Evolutionary conservation across 2,888 invertebrate genomes (phyloP).

Genomic region (Dioctria linearis): DNA sequence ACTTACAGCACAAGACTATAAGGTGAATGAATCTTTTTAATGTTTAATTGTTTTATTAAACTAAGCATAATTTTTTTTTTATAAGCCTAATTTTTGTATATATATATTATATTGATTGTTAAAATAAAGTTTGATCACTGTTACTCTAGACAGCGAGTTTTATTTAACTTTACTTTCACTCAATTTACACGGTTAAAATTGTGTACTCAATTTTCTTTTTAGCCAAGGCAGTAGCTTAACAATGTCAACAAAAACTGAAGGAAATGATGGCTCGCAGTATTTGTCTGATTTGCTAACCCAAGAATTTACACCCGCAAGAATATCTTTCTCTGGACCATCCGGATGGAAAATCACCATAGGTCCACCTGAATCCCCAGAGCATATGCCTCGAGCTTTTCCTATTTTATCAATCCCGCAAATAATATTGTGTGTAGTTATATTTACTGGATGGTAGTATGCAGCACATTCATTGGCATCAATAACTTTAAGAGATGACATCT

Average conservation of each 20-base stretch:
- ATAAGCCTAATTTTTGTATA: too few species aligned
- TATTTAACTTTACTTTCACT: too few species aligned
- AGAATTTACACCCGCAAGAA: not conserved
- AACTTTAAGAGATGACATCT: not conserved
- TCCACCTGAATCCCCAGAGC: slow-evolving; percentile 1
- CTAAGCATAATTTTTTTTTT: too few species aligned
- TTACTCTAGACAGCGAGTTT: too few species aligned
- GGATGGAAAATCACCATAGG: not conserved
- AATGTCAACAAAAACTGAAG: slow-evolving; percentile 4
- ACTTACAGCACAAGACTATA: too few species aligned
- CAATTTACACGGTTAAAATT: too few species aligned
- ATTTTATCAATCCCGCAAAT: slow-evolving; percentile 8
- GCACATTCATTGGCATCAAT: not conserved
- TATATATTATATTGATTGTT: too few species aligned
- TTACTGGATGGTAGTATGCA: not conserved
- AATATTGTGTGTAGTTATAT: not conserved
- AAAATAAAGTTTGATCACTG: too few species aligned
- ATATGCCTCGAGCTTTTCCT: not conserved
- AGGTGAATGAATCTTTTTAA: too few species aligned
- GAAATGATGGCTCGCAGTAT: not conserved
- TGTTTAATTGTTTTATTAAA: too few species aligned
- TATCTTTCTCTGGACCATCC: not conserved
- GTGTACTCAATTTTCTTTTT: too few species aligned
- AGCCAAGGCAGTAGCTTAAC: not conserved
- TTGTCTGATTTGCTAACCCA: not conserved